These are phyloP conservation scores for Rhodinocichla rosea DNA, from an alignment of 2,113 vertebrate genomes.

Conservation along the genomic window DNA sequence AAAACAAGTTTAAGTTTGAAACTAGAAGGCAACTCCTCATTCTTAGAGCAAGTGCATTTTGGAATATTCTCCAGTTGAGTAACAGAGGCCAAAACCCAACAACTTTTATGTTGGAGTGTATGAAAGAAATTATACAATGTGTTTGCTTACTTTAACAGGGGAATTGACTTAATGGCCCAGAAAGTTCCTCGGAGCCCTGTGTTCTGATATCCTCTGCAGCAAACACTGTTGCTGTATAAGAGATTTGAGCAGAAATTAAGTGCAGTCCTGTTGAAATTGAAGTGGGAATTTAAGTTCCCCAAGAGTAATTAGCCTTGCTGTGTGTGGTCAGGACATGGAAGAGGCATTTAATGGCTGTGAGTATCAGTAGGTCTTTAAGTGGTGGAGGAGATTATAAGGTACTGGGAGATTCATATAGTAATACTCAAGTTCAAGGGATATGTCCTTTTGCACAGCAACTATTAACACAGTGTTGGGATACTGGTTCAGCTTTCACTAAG, in stretches of 20 bases:
- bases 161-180: slow-evolving; percentile 43
- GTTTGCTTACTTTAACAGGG: slow-evolving; percentile 34
- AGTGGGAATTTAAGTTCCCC: slow-evolving; percentile 53
- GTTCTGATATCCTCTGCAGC: slow-evolving; percentile 16
- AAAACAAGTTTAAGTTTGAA: not conserved
- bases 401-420: not conserved
- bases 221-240: not conserved
- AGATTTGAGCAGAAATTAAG: slow-evolving; percentile 48
- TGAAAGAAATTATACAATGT: slow-evolving; percentile 34
- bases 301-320: slow-evolving; percentile 48
- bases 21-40: not conserved
- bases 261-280: slow-evolving; percentile 56
- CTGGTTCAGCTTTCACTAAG: not conserved
- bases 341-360: slow-evolving; percentile 9
- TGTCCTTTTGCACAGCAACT: not conserved
- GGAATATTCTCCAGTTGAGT: not conserved
- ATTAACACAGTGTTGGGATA: not conserved
- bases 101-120: not conserved
- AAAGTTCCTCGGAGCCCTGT: not conserved
- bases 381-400: not conserved
- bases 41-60: not conserved
- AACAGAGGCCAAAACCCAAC: not conserved
- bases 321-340: slow-evolving; percentile 42
- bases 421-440: not conserved
- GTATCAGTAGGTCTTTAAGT: slow-evolving; percentile 16